Evolutionary conservation across 2,797 vertebrate species (phyloP).

Genomic region (Chaunax sp.): DNA sequence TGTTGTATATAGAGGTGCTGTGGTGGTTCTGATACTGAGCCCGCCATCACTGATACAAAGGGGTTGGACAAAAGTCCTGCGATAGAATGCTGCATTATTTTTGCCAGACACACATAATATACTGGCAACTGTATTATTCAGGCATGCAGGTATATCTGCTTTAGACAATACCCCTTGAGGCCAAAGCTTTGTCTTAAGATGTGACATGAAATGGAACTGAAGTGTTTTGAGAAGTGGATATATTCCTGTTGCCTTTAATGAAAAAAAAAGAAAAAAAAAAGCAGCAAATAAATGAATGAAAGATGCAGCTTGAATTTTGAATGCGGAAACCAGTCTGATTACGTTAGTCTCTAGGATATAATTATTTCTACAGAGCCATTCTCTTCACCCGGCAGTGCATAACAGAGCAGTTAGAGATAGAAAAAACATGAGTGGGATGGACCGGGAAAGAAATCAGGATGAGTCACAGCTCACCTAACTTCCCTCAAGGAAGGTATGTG

Average conservation of each 20-base stretch:
- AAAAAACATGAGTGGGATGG: constrained; percentile 59
- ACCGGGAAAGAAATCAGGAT: constrained; percentile 49
- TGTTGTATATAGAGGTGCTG: too few species aligned
- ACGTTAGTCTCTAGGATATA: constrained; percentile 34
- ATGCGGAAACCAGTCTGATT: constrained; percentile 9
- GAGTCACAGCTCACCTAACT: constrained; percentile 62
- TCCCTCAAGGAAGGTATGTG: too few species aligned
- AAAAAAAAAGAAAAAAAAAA: background rate
- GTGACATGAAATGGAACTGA: constrained; percentile 5
- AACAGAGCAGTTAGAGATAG: constrained; percentile 29
- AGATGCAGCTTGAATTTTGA: constrained; percentile 10
- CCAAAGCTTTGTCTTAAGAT: background rate
- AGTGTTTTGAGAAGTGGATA: background rate
- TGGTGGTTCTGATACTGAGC: too few species aligned
- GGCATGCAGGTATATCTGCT: too few species aligned
- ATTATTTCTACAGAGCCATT: constrained; percentile 22
- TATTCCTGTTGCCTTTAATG: background rate
- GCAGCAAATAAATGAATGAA: constrained; percentile 6
- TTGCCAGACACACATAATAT: too few species aligned
- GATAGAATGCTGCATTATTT: too few species aligned
- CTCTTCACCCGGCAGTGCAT: constrained; percentile 8
- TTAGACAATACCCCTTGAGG: too few species aligned
- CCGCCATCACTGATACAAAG: too few species aligned
- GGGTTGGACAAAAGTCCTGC: too few species aligned
- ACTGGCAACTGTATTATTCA: too few species aligned